Percentiles rank a stretch among this genome's conserved stretches.
Evolutionary conservation across 92 coral and sea anemone genomes (phyloP).

Genomic region (Desmophyllum pertusum): DNA sequence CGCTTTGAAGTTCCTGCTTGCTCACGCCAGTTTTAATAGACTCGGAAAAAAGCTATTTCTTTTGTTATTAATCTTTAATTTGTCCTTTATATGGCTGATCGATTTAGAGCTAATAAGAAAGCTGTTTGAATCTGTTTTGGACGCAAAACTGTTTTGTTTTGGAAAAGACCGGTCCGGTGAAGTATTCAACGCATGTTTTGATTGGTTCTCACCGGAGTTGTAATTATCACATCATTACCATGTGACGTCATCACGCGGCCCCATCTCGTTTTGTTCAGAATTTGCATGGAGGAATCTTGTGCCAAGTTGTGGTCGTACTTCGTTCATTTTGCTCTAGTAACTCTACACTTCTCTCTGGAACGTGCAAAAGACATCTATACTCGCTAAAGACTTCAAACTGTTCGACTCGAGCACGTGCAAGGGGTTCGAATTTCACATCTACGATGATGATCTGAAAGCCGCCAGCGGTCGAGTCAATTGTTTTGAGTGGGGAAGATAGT

Average conservation of each 20-base stretch:
- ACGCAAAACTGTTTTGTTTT: conserved; percentile 5
- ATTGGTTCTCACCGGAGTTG: conserved; percentile 32
- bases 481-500: conserved; percentile 26
- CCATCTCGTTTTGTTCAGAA: conserved; percentile 37
- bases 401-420: conserved; percentile 42
- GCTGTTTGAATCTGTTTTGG: not conserved
- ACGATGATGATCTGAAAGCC: conserved; percentile 41
- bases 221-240: conserved; percentile 37
- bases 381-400: not conserved
- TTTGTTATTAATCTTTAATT: no score
- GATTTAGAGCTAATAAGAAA: not conserved
- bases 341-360: conserved; percentile 13
- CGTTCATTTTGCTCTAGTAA: conserved; percentile 20
- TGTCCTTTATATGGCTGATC: no score
- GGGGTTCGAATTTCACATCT: conserved; percentile 42
- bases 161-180: not conserved
- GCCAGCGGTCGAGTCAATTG: conserved; percentile 32
- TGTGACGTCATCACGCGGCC: conserved; percentile 57
- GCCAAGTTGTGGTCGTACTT: conserved; percentile 13
- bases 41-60: not conserved
- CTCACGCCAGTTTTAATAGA: not conserved
- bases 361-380: conserved; percentile 29
- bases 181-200: conserved; percentile 12
- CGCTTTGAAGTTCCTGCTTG: not conserved
- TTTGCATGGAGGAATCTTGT: conserved; percentile 53